A percentile compares a stretch with the other conserved stretches of the same genome.
phyloP scores from a whole-genome alignment of 2,888 invertebrate genomes.

The Tachina grossa region DNA sequence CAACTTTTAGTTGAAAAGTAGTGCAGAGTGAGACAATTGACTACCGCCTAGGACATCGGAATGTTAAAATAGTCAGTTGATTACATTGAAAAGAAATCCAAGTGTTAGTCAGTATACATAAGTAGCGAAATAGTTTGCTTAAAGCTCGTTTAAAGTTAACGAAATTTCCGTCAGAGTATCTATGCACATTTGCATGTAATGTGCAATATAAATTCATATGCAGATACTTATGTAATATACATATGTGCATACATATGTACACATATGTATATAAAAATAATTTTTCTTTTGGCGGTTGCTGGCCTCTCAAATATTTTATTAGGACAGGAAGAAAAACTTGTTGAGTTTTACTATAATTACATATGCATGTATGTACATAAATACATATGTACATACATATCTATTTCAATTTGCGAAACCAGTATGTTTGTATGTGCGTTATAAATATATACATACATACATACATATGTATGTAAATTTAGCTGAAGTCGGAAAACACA shows the following conservation, averaged over 20 bases:
- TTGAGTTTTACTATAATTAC: neutral
- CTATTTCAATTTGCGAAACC: neutral
- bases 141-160: no score
- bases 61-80: no score
- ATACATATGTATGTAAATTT: neutral
- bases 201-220: no score
- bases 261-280: neutral
- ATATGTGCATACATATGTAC: neutral
- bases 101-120: no score
- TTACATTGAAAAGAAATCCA: no score
- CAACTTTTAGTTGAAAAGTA: no score
- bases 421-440: neutral
- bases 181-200: no score
- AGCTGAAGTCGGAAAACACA: no score
- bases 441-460: neutral
- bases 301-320: neutral
- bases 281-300: neutral
- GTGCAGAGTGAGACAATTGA: no score
- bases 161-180: no score
- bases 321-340: conserved; percentile 41
- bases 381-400: neutral
- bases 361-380: neutral
- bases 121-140: no score
- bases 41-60: no score
- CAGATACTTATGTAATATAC: neutral